Conservation (phyloP, 2,113 vertebrate genomes). For the Scortum barcoo region DNA sequence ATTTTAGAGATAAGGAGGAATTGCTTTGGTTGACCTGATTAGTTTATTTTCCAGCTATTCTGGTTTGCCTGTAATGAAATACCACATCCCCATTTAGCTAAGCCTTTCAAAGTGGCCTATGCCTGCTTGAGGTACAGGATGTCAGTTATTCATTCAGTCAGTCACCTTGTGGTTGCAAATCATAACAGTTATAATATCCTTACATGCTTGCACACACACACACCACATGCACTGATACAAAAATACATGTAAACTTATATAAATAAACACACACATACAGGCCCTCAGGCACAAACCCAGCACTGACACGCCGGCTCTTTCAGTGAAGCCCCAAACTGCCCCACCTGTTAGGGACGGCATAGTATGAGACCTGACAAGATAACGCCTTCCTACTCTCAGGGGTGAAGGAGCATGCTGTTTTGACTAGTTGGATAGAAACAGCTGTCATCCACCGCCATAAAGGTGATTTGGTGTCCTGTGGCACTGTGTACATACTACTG, state of each 20-base stretch:
- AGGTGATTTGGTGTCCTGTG: slow-evolving; percentile 54
- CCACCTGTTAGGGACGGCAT: slow-evolving; percentile 63
- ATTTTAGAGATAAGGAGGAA: slow-evolving; percentile 23
- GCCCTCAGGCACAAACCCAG: slow-evolving; percentile 25
- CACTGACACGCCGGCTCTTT: slow-evolving; percentile 52
- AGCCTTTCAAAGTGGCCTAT: slow-evolving; percentile 65
- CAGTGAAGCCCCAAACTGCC: slow-evolving; percentile 41
- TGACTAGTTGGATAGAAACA: slow-evolving; percentile 62
- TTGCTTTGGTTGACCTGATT: slow-evolving; percentile 49
- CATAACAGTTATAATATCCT: slow-evolving; percentile 65
- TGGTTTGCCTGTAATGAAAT: slow-evolving; percentile 69
- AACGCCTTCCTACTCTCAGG: slow-evolving; percentile 52
- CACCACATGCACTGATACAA: slow-evolving; percentile 30
- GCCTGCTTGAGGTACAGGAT: slow-evolving; percentile 53
- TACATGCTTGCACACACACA: slow-evolving; percentile 32
- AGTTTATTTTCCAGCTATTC: slow-evolving; percentile 63
- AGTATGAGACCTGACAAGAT: slow-evolving; percentile 49
- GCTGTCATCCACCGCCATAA: slow-evolving; percentile 57
- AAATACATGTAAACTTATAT: slow-evolving; percentile 60
- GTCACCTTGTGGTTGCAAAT: slow-evolving; percentile 66
- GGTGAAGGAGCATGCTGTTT: slow-evolving; percentile 66
- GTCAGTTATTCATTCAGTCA: slow-evolving; percentile 65
- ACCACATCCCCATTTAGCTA: slow-evolving; percentile 66
- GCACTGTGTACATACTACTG: slow-evolving; percentile 19
- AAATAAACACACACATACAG: slow-evolving; percentile 59